Percentiles rank a stretch among this genome's conserved stretches.
These are phyloP conservation scores for Drosophila seguyi DNA, from an alignment of 1,140 invertebrate genomes.

Conservation along the genomic window DNA sequence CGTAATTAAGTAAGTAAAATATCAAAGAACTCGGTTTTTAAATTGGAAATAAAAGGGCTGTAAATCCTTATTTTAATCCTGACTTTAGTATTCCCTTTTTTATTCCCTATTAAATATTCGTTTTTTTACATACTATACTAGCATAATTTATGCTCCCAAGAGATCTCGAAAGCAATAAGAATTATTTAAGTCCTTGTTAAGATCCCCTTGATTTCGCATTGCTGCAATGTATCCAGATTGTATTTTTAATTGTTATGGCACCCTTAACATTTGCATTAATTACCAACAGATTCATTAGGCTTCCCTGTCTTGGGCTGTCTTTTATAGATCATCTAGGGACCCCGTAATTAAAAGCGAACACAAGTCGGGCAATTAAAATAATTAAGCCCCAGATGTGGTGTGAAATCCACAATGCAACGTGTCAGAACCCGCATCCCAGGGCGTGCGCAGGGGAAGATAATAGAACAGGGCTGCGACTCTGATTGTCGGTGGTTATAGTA, in stretches of 20 bases:
- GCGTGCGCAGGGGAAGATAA: constrained; percentile 4
- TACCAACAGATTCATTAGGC: constrained; percentile 41
- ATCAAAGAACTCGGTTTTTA: too few relatives aligned
- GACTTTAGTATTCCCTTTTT: not conserved
- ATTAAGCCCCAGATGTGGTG: constrained; percentile 71
- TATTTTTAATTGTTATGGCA: constrained; percentile 17
- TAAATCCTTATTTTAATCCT: too few relatives aligned
- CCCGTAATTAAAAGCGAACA: constrained; percentile 66
- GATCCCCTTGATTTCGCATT: not conserved
- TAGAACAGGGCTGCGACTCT: constrained; percentile 25
- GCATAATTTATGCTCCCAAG: too few relatives aligned
- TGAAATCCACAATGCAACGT: constrained; percentile 71
- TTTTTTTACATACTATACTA: not conserved
- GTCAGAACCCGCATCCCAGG: constrained; percentile 62
- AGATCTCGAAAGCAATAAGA: too few relatives aligned
- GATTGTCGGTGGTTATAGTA: constrained; percentile 31
- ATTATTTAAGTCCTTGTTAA: not conserved
- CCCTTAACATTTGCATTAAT: constrained; percentile 36
- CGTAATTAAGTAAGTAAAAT: too few relatives aligned
- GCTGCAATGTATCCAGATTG: constrained; percentile 16
- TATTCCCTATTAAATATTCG: not conserved
- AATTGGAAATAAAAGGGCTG: too few relatives aligned
- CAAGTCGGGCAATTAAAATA: constrained; percentile 74
- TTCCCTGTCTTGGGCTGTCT: constrained; percentile 22
- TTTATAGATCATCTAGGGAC: constrained; percentile 33